These are phyloP conservation scores for Lordiphosa andalusiaca DNA, from an alignment of 2,888 invertebrate species.

Conservation along the genomic window DNA sequence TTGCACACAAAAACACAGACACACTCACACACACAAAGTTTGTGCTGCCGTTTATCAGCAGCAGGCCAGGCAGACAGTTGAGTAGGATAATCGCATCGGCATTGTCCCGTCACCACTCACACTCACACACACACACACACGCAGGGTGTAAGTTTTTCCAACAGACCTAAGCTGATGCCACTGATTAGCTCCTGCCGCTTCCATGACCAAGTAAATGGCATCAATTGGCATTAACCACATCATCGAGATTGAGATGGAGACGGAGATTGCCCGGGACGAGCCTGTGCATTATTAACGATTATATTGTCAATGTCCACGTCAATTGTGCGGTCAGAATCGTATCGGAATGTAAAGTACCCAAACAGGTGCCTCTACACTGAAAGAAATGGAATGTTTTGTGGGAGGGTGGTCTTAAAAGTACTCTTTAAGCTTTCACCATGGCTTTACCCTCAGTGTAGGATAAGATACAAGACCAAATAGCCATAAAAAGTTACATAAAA, in stretches of 20 bases:
- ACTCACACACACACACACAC: neutral
- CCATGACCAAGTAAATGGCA: constrained; percentile 24
- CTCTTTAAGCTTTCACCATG: too few species aligned
- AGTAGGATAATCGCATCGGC: constrained; percentile 39
- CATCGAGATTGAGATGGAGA: neutral
- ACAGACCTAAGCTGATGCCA: constrained; percentile 39
- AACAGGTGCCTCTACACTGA: constrained; percentile 8
- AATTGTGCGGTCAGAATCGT: constrained; percentile 23
- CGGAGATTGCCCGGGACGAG: neutral
- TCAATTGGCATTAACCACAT: constrained; percentile 34
- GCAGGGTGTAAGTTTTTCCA: constrained; percentile 27
- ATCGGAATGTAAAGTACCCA: constrained; percentile 24
- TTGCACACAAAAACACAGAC: constrained; percentile 27
- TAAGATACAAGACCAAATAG: too few species aligned
- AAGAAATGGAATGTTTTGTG: neutral
- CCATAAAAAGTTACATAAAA: too few species aligned
- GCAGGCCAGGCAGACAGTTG: constrained; percentile 25
- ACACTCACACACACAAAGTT: constrained; percentile 23
- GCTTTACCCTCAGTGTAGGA: too few species aligned
- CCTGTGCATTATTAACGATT: constrained; percentile 21
- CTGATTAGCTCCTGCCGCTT: constrained; percentile 42
- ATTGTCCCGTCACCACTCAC: constrained; percentile 17
- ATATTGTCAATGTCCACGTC: constrained; percentile 19
- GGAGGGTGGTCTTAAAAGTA: too few species aligned
- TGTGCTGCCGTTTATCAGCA: constrained; percentile 50